Conservation (phyloP, 2,797 vertebrate species). For the Lagocephalus sceleratus region DNA sequence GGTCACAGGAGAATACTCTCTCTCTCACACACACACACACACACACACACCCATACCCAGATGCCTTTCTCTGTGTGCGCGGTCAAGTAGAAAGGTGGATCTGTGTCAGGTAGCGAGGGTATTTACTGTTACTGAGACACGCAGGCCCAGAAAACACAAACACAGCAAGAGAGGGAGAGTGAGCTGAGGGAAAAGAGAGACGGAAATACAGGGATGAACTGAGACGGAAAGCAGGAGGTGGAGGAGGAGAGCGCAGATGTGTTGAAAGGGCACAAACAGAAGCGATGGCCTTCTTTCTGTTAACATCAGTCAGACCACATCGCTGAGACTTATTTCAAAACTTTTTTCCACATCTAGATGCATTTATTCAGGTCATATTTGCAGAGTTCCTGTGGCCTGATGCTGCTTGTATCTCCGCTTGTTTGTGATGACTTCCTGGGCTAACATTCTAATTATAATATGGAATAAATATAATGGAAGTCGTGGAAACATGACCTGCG, state of each 20-base stretch:
- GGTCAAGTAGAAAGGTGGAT: constrained; percentile 80
- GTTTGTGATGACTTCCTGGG: too few species aligned
- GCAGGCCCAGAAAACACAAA: constrained; percentile 60
- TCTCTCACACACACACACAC: constrained; percentile 29
- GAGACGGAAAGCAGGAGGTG: constrained; percentile 25
- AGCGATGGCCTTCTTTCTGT: constrained; percentile 14
- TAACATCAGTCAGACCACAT: constrained; percentile 14
- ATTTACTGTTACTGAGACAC: constrained; percentile 77
- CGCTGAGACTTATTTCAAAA: background rate
- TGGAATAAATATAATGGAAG: too few species aligned
- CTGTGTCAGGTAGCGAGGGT: constrained; percentile 76
- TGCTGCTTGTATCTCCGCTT: too few species aligned
- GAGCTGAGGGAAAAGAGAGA: constrained; percentile 4
- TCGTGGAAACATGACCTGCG: too few species aligned
- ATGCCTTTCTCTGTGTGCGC: constrained; percentile 67
- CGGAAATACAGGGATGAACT: constrained; percentile 10
- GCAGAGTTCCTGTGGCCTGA: too few species aligned
- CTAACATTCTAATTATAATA: too few species aligned
- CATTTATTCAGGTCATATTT: too few species aligned
- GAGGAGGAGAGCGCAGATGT: constrained; percentile 1
- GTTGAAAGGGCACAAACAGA: constrained; percentile 17
- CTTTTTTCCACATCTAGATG: too few species aligned
- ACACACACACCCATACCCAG: constrained; percentile 30
- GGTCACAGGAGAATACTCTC: constrained; percentile 71
- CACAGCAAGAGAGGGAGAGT: constrained; percentile 19